Evolutionary conservation across 2,113 vertebrate genomes (phyloP).

Genomic region (Datnioides undecimradiatus): DNA sequence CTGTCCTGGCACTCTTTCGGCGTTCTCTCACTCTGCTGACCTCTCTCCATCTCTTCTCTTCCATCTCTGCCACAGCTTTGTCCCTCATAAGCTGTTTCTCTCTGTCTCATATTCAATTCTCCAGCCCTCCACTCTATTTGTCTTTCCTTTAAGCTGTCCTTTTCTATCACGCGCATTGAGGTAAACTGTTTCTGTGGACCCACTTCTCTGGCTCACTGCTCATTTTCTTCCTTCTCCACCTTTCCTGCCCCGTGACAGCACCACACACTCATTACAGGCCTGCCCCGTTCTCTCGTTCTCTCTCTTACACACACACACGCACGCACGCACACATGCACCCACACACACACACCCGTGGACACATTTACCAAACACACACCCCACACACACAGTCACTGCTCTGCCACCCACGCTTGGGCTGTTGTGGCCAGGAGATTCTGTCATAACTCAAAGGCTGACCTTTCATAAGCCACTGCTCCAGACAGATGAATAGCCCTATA

Average conservation of each 20-base stretch:
- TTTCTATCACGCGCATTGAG: slow-evolving; percentile 46
- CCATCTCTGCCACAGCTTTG: slow-evolving; percentile 49
- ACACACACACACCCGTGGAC: slow-evolving; percentile 14
- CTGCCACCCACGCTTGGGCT: slow-evolving; percentile 75
- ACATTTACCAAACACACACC: slow-evolving; percentile 33
- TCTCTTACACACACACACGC: not conserved
- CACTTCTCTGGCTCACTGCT: slow-evolving; percentile 34
- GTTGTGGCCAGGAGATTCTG: slow-evolving; percentile 78
- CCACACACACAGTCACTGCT: slow-evolving; percentile 43
- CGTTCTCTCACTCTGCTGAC: slow-evolving; percentile 63
- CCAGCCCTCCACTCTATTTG: slow-evolving; percentile 47
- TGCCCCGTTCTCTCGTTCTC: slow-evolving; percentile 16
- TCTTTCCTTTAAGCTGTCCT: slow-evolving; percentile 57
- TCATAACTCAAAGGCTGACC: slow-evolving; percentile 83
- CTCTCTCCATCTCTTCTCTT: slow-evolving; percentile 42
- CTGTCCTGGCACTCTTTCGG: slow-evolving; percentile 45
- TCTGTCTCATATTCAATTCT: slow-evolving; percentile 48
- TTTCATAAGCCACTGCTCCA: slow-evolving; percentile 79
- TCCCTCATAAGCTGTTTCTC: slow-evolving; percentile 44
- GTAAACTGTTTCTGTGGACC: slow-evolving; percentile 60
- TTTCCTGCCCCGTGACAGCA: slow-evolving; percentile 45
- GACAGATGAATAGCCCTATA: slow-evolving; percentile 78
- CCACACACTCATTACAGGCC: slow-evolving; percentile 63
- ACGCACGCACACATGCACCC: slow-evolving; percentile 8
- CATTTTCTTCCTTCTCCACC: slow-evolving; percentile 54